These are phyloP conservation scores for Sebastes oblongus DNA, from an alignment of 2,797 vertebrate species.

Conservation along the genomic window DNA sequence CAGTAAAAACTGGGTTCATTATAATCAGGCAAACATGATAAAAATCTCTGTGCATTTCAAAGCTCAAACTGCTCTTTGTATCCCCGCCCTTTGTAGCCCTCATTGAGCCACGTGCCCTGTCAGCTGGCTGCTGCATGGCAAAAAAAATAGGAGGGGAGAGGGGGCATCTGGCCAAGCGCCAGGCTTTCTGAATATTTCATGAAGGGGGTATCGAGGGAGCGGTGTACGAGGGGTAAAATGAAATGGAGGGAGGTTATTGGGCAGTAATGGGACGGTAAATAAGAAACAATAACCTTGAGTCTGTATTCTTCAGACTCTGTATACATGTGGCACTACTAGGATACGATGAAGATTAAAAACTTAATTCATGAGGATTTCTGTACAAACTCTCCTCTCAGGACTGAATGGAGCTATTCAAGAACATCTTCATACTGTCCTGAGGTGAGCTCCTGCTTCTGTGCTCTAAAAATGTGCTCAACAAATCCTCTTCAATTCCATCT, in stretches of 20 bases:
- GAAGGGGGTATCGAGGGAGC: conserved; percentile 2
- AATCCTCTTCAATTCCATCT: background rate
- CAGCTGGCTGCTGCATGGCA: conserved; percentile 51
- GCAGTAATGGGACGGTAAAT: background rate
- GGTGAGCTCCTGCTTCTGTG: background rate
- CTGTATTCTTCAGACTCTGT: background rate
- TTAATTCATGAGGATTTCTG: background rate
- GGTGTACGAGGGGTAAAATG: background rate
- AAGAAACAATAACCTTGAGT: background rate
- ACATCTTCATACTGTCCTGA: background rate
- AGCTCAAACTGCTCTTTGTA: conserved; percentile 19
- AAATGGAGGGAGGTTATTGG: background rate
- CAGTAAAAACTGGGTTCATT: background rate
- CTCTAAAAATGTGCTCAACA: background rate
- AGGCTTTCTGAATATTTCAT: conserved; percentile 69
- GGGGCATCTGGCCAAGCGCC: conserved; percentile 42
- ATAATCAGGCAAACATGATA: conserved; percentile 1
- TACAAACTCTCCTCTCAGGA: background rate
- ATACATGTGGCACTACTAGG: background rate
- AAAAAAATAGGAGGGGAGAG: background rate
- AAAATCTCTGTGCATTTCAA: conserved; percentile 36
- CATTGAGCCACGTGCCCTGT: conserved; percentile 45
- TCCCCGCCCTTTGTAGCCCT: conserved; percentile 22
- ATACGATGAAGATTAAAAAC: background rate
- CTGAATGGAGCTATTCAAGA: background rate